phyloP scores from a whole-genome alignment of 2,113 vertebrate genomes.

The Gracilinanus agilis region DNA sequence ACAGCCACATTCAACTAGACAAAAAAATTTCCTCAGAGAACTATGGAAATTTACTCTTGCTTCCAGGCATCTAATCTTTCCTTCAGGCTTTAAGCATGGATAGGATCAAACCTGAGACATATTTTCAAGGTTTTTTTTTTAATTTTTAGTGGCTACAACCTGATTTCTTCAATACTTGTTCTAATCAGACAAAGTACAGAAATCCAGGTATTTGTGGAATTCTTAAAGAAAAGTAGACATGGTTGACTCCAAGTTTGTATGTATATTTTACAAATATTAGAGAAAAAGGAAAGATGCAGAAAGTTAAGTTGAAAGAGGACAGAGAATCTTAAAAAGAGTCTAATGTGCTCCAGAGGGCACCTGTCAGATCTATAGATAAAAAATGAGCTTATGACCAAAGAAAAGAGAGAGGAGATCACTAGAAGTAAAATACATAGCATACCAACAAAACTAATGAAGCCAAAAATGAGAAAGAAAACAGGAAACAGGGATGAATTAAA shows the following conservation, averaged over 20 bases:
- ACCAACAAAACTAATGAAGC: not conserved
- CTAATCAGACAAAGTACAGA: not conserved
- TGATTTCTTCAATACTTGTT: conserved; percentile 17
- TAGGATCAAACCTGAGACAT: not conserved
- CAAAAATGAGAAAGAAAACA: conserved; percentile 39
- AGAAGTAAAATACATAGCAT: not conserved
- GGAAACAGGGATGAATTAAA: not conserved
- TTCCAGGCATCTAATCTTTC: not conserved
- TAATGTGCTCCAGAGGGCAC: conserved; percentile 12
- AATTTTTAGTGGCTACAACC: conserved; percentile 51
- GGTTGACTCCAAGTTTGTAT: not conserved
- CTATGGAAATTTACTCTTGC: not conserved
- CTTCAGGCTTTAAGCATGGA: not conserved
- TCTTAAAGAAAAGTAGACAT: not conserved
- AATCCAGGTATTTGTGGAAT: not conserved
- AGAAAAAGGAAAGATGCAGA: not conserved
- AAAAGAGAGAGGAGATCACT: not conserved
- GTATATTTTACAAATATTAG: not conserved
- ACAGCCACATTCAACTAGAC: not conserved
- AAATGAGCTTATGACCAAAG: not conserved
- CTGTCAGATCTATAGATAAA: not conserved
- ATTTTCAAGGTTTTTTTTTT: conserved; percentile 23
- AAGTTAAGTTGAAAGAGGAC: conserved; percentile 11
- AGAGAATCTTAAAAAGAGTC: not conserved
- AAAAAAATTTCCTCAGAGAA: conserved; percentile 7